Base-by-base conservation (phyloP, 2,113 vertebrate species). In the Heteronetta atricapilla region DNA sequence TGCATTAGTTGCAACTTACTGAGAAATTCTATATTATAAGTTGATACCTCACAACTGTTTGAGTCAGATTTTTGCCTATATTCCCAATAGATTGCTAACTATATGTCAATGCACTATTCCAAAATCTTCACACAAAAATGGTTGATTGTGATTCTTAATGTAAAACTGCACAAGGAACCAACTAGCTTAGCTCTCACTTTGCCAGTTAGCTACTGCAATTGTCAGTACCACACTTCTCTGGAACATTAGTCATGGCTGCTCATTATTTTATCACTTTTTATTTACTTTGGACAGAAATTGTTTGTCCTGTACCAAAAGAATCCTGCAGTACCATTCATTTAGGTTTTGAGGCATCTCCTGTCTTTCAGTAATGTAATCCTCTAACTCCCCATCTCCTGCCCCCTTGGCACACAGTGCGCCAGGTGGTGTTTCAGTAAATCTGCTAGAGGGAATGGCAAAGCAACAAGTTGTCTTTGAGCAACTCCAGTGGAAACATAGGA, bases 271-370 rank as follows among this genome's bases (percentile, higher is more conserved):
- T 50, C 69, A 25, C 29, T 87, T 95, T 97, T 94, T 97, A 96
- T 93, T 97, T 97, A 85, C 84, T 90, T 97, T 97, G 89, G 91
- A 96, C 89, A 94, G 69, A 82, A 78, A 63, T 34, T 77, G 56
- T 17, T 95, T 94, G 72, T 77, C 77, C 50, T 58, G 21, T 95
- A 94, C 97, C 97, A 96, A 91, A 94, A 97, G 73, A 97, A 87
- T 86, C 75, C 78, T 94, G 52, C 59, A 31, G 36, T 84, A 87
- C 50, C 75, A 69, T 94, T 86, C 78, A 87, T 68, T 95, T 97
- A 78, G 78, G 44, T 94, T 94, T 73, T 81, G 69, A 97, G 90
- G 52, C 82, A 82, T 94, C 77, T 94, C 20, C 8, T 92, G 91
- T 88, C 72, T 91, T 97, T 87, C 72, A 97, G 77, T 96, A 96